Percentiles rank a stretch among this genome's conserved stretches.
Conservation (phyloP, 1,140 invertebrate genomes). For the Dreissena polymorpha region DNA sequence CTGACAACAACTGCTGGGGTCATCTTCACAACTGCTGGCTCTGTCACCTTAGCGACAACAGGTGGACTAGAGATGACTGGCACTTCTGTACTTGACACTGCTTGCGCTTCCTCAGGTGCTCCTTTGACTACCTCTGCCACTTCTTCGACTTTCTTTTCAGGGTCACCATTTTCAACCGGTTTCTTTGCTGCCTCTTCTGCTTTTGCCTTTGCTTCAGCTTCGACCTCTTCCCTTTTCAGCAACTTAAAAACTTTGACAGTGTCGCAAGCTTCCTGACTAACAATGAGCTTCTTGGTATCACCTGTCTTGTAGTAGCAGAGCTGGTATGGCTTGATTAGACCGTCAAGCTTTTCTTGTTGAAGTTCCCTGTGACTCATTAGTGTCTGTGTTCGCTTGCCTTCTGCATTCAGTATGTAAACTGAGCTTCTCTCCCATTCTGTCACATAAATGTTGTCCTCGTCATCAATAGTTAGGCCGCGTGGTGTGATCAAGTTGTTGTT, state of each 20-base stretch:
- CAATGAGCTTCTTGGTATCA: slow-evolving; percentile 18
- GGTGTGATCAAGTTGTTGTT: slow-evolving; percentile 47
- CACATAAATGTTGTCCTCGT: slow-evolving; percentile 50
- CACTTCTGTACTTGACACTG: no score
- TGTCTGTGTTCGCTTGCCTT: slow-evolving; percentile 47
- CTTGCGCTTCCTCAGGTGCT: no score
- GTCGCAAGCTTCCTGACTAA: slow-evolving; percentile 50
- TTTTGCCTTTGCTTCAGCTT: neutral
- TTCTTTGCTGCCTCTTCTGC: slow-evolving; percentile 16
- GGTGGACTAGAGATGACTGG: no score
- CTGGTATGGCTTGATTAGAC: slow-evolving; percentile 45
- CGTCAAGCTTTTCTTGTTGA: slow-evolving; percentile 18
- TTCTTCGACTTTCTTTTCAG: neutral
- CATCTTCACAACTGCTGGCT: no score
- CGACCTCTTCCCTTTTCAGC: slow-evolving; percentile 24
- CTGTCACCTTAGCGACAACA: no score
- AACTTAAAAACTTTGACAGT: slow-evolving; percentile 38
- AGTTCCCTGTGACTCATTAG: slow-evolving; percentile 34
- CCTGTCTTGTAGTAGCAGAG: slow-evolving; percentile 32
- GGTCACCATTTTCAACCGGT: slow-evolving; percentile 11
- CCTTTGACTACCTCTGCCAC: no score
- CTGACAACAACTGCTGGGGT: no score
- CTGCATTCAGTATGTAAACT: slow-evolving; percentile 27
- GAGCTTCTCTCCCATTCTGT: slow-evolving; percentile 48
- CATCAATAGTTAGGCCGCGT: slow-evolving; percentile 42